Evolutionary conservation across 2,888 invertebrate species (phyloP).

Genomic region (Cryptops parisi): DNA sequence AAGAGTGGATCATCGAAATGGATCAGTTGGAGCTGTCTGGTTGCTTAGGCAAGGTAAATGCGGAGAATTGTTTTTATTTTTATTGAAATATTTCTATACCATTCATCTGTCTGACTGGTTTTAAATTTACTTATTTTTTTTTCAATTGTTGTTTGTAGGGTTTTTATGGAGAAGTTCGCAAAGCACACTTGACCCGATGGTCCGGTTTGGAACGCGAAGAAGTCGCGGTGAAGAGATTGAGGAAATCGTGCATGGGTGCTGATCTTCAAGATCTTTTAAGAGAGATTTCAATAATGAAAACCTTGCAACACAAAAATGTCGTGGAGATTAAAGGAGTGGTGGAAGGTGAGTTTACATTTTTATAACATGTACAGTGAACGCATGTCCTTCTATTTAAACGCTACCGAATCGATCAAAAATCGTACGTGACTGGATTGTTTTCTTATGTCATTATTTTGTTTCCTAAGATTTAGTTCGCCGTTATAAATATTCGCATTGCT

Average conservation of each 20-base stretch:
- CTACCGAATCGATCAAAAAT: too few species aligned
- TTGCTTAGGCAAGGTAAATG: slow-evolving; percentile 42
- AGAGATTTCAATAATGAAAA: slow-evolving; percentile 78
- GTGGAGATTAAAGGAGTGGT: slow-evolving; percentile 72
- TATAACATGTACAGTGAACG: not conserved
- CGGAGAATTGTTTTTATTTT: too few species aligned
- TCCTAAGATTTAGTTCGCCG: too few species aligned
- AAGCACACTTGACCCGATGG: slow-evolving; percentile 39
- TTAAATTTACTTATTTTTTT: too few species aligned
- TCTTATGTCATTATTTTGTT: too few species aligned
- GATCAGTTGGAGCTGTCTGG: slow-evolving; percentile 45
- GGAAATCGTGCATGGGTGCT: slow-evolving; percentile 23
- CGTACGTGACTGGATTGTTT: too few species aligned
- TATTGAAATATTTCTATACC: too few species aligned
- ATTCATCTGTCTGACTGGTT: too few species aligned
- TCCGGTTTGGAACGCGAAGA: slow-evolving; percentile 41
- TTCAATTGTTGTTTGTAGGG: slow-evolving; percentile 43
- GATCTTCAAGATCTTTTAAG: slow-evolving; percentile 54
- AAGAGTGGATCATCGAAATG: slow-evolving; percentile 22
- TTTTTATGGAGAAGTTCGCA: slow-evolving; percentile 72
- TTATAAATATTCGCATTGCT: too few species aligned
- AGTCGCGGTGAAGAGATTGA: slow-evolving; percentile 48
- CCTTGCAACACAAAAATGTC: slow-evolving; percentile 68
- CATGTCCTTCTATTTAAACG: not conserved
- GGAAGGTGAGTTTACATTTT: slow-evolving; percentile 30